Evolutionary conservation across 2,888 invertebrate species (phyloP).

Genomic region (Diadegma fenestrale): DNA sequence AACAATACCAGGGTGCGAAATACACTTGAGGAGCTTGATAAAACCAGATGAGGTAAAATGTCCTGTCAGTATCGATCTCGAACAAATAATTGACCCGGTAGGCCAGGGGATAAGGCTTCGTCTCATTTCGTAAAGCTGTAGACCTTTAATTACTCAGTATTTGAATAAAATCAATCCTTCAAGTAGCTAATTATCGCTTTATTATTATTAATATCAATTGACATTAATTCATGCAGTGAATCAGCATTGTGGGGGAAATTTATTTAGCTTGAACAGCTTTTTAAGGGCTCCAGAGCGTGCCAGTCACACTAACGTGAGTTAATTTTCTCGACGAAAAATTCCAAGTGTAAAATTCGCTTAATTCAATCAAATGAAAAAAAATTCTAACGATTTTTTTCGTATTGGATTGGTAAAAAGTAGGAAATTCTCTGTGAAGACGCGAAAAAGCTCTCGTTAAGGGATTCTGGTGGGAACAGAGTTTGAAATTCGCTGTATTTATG

Average conservation of each 20-base stretch:
- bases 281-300: too few relatives aligned
- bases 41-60: constrained; percentile 49
- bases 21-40: constrained; percentile 55
- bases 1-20: constrained; percentile 39
- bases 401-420: not conserved
- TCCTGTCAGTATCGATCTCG: constrained; percentile 30
- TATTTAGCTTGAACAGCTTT: too few relatives aligned
- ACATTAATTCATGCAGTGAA: not conserved
- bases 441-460: not conserved
- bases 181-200: not conserved
- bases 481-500: not conserved
- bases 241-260: not conserved
- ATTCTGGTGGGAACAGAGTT: not conserved
- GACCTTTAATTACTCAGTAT: constrained; percentile 21
- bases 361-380: not conserved
- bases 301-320: too few relatives aligned
- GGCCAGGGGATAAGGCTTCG: constrained; percentile 20
- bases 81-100: constrained; percentile 33
- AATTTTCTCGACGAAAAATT: too few relatives aligned
- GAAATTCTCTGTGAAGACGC: not conserved
- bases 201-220: not conserved
- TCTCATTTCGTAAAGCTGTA: constrained; percentile 41
- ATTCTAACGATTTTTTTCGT: not conserved
- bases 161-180: not conserved
- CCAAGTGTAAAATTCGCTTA: too few relatives aligned